Evolutionary conservation across 2,113 vertebrate species (phyloP).

Genomic region (Datnioides undecimradiatus): DNA sequence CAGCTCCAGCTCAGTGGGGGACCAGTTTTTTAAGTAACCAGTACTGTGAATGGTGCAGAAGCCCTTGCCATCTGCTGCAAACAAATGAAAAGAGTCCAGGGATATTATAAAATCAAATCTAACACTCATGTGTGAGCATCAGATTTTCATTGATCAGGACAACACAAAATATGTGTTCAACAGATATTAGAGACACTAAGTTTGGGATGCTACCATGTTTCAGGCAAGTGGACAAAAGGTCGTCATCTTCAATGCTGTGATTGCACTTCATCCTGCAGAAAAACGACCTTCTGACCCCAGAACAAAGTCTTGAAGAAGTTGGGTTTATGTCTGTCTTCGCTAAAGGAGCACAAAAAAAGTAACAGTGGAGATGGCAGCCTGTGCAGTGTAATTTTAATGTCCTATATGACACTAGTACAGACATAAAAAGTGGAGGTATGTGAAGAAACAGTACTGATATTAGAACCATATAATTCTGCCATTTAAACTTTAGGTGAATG

Average conservation of each 20-base stretch:
- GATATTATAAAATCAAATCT: not conserved
- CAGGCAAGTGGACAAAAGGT: not conserved
- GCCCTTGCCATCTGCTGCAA: not conserved
- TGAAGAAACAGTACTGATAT: too few relatives aligned
- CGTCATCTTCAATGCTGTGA: not conserved
- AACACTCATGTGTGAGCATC: not conserved
- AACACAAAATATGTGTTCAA: not conserved
- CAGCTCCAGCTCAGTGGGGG: not conserved
- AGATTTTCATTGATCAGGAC: not conserved
- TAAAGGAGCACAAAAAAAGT: too few relatives aligned
- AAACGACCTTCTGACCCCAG: slow-evolving; percentile 8
- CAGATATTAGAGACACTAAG: not conserved
- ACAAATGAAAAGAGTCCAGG: not conserved
- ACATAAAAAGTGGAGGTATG: too few relatives aligned
- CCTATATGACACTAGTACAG: not conserved
- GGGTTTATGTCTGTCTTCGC: not conserved
- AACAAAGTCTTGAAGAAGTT: not conserved
- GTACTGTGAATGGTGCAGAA: slow-evolving; percentile 19
- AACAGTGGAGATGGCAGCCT: not conserved
- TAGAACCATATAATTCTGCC: too few relatives aligned
- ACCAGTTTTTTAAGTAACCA: not conserved
- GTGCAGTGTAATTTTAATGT: not conserved
- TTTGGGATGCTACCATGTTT: not conserved
- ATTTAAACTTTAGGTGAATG: too few relatives aligned
- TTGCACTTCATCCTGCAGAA: slow-evolving; percentile 8